These are phyloP conservation scores for Nebria salina DNA, from an alignment of 2,888 invertebrate genomes.

Conservation along the genomic window DNA sequence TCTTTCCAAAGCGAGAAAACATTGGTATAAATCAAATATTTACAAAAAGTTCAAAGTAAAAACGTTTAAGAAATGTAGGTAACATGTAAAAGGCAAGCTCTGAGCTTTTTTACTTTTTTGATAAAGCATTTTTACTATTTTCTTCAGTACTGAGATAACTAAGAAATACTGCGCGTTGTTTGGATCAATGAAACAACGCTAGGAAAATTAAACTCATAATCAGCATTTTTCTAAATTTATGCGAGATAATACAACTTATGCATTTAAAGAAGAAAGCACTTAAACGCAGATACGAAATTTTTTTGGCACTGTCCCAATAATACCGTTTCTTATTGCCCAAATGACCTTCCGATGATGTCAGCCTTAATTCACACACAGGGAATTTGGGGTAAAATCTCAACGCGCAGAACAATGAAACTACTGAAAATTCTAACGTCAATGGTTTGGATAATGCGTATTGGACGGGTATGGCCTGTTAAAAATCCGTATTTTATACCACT, in stretches of 20 bases:
- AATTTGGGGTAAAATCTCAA: neutral
- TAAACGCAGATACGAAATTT: neutral
- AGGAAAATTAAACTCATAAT: neutral
- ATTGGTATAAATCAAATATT: too few relatives aligned
- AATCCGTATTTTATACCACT: neutral
- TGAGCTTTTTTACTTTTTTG: too few relatives aligned
- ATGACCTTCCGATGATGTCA: neutral
- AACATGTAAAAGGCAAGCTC: too few relatives aligned
- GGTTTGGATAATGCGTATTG: conserved; percentile 1
- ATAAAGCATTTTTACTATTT: too few relatives aligned
- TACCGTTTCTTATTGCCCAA: neutral
- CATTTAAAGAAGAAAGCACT: neutral
- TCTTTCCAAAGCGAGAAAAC: too few relatives aligned
- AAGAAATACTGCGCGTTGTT: neutral
- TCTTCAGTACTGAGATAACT: too few relatives aligned
- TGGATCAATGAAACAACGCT: neutral
- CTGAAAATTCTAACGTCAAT: neutral
- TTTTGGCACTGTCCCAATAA: neutral
- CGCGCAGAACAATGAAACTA: neutral
- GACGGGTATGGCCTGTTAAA: conserved; percentile 1
- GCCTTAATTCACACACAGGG: neutral
- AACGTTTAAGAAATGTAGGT: too few relatives aligned
- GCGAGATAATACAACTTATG: neutral
- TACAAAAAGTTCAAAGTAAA: too few relatives aligned
- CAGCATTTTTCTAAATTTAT: neutral